Evolutionary conservation across 2,888 invertebrate species (phyloP), one percentile per base, ranked within the genome.

Genomic region (Pyrgus malvae): DNA sequence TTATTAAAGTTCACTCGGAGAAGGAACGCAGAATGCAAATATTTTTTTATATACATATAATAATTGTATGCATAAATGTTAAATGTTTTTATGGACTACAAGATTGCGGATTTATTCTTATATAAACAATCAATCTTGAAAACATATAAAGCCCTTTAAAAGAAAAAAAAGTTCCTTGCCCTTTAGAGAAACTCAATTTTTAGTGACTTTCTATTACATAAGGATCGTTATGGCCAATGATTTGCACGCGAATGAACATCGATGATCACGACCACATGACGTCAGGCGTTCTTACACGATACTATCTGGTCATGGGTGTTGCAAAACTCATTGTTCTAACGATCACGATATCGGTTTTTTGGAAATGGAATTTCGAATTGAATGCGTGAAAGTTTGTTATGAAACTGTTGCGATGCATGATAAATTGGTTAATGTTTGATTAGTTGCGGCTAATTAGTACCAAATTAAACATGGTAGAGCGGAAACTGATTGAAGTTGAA

Each of bases 161-260:
- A n/a, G n/a, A n/a, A n/a, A n/a, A n/a, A n/a, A n/a, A n/a, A n/a
- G n/a, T n/a, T n/a, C 40, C 12, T 23, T 23, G 23, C 40, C 40
- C 23, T 41, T 41, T 41, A 11, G 25, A 25, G 41, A 17, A 23
- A 40, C 40, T 12, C 25, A 21, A 12, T 14, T 41, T 41, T 16
- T 11, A n/a, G 40, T 40, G 19, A 21, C 37, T 37, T 17, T 37
- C 37, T 31, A 7, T 42, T 31, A 49, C 31, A 38, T 50, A 50
- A 31, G 12, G 25, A 33, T 37, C n/a, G 16, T n/a, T 37, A 42
- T 12, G 17, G 23, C 14, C 25, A 50, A 33, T 42, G 50, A 31
- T 45, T 50, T 40, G 73, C 79, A 78, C 84, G 84, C 84, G 84
- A 86, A 70, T 78, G 81, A 70, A 74, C 73, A 72, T 70, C 72